These are phyloP conservation scores for Scrobipalpa costella DNA, from an alignment of 2,888 invertebrate genomes.

Conservation along the genomic window DNA sequence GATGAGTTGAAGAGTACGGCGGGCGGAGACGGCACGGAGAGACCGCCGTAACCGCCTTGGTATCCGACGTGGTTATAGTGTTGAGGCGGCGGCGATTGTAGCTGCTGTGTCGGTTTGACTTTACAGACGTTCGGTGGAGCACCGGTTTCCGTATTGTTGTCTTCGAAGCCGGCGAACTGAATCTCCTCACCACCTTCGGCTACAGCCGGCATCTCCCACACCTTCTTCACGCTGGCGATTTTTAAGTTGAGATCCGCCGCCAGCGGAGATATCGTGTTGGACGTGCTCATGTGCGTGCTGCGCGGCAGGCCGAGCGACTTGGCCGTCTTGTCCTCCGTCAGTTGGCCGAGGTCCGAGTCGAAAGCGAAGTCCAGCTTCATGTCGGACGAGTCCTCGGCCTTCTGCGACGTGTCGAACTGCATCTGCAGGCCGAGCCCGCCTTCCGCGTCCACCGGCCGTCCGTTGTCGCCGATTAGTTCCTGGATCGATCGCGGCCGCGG, in stretches of 20 bases:
- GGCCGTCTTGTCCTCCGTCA: conserved; percentile 86
- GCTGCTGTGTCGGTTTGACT: conserved; percentile 92
- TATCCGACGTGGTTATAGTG: conserved; percentile 86
- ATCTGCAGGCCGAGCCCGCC: conserved; percentile 83
- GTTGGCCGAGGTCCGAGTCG: conserved; percentile 89
- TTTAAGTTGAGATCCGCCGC: conserved; percentile 96
- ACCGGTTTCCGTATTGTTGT: conserved; percentile 71
- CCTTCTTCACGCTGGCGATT: conserved; percentile 96
- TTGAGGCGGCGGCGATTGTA: conserved; percentile 85
- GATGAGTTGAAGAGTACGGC: conserved; percentile 91
- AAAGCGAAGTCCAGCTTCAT: conserved; percentile 96
- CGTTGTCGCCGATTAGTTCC: conserved; percentile 69
- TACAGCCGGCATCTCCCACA: conserved; percentile 90
- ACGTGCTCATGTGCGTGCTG: conserved; percentile 82
- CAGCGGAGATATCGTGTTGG: conserved; percentile 88
- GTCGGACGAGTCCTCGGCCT: conserved; percentile 89
- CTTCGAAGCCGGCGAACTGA: conserved; percentile 71
- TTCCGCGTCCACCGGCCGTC: conserved; percentile 61
- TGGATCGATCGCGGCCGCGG: conserved; percentile 70
- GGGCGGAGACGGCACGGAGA: conserved; percentile 93
- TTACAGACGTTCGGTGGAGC: conserved; percentile 88
- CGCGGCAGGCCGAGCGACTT: conserved; percentile 80
- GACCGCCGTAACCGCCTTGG: conserved; percentile 87
- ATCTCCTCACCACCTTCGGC: conserved; percentile 81
- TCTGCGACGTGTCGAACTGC: conserved; percentile 81